Evolutionary conservation across 35 echinoderm and acorn worm genomes (phyloP).

Genomic region (Patiria miniata): DNA sequence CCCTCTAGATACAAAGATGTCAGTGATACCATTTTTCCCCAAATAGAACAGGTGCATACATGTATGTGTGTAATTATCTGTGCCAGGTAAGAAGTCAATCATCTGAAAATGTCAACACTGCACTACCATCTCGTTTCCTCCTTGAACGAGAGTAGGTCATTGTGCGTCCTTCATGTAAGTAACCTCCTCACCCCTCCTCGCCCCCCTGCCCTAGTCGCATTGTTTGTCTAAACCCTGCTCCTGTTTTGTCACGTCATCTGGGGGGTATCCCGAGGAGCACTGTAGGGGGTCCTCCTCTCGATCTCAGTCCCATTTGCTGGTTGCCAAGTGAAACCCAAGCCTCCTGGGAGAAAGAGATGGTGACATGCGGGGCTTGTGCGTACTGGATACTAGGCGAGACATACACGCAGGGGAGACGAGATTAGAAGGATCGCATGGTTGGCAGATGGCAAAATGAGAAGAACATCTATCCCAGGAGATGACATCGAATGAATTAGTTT

Average conservation of each 20-base stretch:
- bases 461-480: neutral
- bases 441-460: constrained; percentile 21
- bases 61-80: too few species aligned
- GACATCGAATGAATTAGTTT: too few species aligned
- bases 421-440: neutral
- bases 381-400: too few species aligned
- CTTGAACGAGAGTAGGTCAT: too few species aligned
- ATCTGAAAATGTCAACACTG: too few species aligned
- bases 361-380: too few species aligned
- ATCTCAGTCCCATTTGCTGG: too few species aligned
- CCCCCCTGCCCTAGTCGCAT: neutral
- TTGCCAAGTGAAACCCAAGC: constrained; percentile 10
- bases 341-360: constrained; percentile 11
- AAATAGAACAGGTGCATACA: too few species aligned
- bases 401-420: neutral
- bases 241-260: constrained; percentile 6
- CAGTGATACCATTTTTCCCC: too few species aligned
- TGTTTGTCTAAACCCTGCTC: constrained; percentile 22
- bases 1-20: too few species aligned
- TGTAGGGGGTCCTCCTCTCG: neutral
- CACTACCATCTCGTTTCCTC: too few species aligned
- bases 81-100: too few species aligned
- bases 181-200: neutral
- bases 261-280: neutral
- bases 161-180: neutral